A percentile compares a stretch with the other conserved stretches of the same genome.
Evolutionary conservation across 2,797 vertebrate species (phyloP).

Genomic region (Bufotes viridis): DNA sequence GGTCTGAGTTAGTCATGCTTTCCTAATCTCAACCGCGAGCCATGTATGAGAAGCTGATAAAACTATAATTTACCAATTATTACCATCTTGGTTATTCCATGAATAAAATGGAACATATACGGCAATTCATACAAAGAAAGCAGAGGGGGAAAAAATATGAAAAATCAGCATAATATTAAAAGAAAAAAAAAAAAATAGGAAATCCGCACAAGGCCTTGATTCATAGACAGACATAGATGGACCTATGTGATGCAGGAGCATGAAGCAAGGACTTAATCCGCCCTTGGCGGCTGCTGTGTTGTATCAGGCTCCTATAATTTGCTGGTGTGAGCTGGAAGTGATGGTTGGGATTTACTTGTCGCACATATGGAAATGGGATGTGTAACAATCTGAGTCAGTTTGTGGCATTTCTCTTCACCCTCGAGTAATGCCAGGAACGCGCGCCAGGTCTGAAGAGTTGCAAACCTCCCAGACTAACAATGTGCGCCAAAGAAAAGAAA

Average conservation of each 20-base stretch:
- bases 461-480: conserved; percentile 43
- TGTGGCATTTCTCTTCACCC: conserved; percentile 42
- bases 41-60: background rate
- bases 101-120: background rate
- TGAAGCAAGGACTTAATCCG: background rate
- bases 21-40: background rate
- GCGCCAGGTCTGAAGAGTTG: conserved; percentile 36
- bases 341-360: conserved; percentile 38
- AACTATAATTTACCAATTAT: background rate
- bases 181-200: background rate
- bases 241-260: background rate
- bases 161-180: background rate
- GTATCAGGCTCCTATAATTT: conserved; percentile 1
- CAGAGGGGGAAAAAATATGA: background rate
- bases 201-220: background rate
- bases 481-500: conserved; percentile 44
- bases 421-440: conserved; percentile 5
- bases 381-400: conserved; percentile 45
- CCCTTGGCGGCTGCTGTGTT: conserved; percentile 1
- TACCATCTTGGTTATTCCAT: background rate
- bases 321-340: conserved; percentile 29
- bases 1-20: background rate
- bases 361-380: conserved; percentile 51
- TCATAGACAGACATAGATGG: conserved; percentile 15
- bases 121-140: background rate